Evolutionary conservation across 2,888 invertebrate species (phyloP), one percentile per base, ranked within the genome.

Genomic region (Beris morrisii): DNA sequence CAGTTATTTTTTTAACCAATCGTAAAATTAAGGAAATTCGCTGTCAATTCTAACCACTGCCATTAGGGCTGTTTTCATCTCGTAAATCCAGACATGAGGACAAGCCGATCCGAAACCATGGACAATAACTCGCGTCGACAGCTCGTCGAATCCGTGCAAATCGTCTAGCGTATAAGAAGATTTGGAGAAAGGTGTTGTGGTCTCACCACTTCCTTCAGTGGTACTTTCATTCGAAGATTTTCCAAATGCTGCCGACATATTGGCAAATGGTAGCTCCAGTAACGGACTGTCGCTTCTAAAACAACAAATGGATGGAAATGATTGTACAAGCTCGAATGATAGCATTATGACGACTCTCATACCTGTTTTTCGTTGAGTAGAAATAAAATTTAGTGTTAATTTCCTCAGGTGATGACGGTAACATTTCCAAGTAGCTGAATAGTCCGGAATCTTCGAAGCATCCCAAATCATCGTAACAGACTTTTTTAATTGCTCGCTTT

Each of bases 81-180:
- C 93, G 76, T 93, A 91, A 11, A 95, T 92, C 97, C 97, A 97
- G 22, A 94, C 90, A 75, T 93, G 91, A 64, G 90, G 88, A 77
- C 95, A 95, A 74, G 91, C 92, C 67, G 93, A 93, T 0, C 95
- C 94, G 77, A 97, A 97, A 3, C 96, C 96, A 76, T 97, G 96
- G 0, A 95, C 92, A 73, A 97, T 90, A 68, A 96, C 87, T 74
- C 94, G 86, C 12, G 90, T 90, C 6, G 84, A 83, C 46, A 84
- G 74, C 67, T 82, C 76, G 65, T 78, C 77, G 65, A 81, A 78
- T 0, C 79, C 79, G 55, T 75, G 72, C 13, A 81, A 73, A 54
- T 78, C 74, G 52, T 80, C 80, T 78, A 75, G 83, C 75, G 77
- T 75, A 48, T 75, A 70, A 4, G 72, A 61, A 6, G 73, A 66